Evolutionary conservation across 35 echinoderm and acorn worm genomes (phyloP).

Genomic region (Patiria miniata): DNA sequence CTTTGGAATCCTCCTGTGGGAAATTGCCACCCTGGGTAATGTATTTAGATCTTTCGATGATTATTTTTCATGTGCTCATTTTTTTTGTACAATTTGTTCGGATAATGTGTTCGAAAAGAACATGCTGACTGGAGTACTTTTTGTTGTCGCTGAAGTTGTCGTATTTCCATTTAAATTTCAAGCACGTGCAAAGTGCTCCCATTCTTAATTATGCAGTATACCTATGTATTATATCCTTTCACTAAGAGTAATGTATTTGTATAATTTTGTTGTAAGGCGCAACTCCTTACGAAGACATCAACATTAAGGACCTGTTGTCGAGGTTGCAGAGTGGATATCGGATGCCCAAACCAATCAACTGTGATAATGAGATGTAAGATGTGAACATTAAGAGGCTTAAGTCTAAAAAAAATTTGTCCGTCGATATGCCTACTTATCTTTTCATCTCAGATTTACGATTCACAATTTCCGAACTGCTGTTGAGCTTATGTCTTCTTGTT

Average conservation of each 20-base stretch:
- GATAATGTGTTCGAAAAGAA: no score
- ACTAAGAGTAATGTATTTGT: background rate
- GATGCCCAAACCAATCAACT: slow-evolving; percentile 24
- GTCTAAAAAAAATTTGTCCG: background rate
- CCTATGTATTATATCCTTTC: background rate
- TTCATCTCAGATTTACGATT: no score
- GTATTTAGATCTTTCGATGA: background rate
- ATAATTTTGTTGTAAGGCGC: background rate
- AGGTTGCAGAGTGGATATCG: slow-evolving; percentile 13
- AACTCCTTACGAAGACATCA: background rate
- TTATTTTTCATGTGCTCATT: background rate
- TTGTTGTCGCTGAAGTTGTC: background rate
- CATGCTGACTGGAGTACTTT: no score
- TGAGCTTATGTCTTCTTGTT: background rate
- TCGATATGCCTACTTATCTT: background rate
- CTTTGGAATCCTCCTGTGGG: background rate
- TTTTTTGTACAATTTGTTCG: background rate
- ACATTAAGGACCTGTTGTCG: background rate
- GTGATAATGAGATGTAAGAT: background rate
- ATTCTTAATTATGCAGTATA: background rate
- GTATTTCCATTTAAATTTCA: background rate
- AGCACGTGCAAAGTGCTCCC: background rate
- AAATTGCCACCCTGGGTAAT: background rate
- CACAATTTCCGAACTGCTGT: background rate
- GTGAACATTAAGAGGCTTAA: no score